Conservation (phyloP, 2,888 invertebrate genomes). For the Hemicrepidius hirtus region DNA sequence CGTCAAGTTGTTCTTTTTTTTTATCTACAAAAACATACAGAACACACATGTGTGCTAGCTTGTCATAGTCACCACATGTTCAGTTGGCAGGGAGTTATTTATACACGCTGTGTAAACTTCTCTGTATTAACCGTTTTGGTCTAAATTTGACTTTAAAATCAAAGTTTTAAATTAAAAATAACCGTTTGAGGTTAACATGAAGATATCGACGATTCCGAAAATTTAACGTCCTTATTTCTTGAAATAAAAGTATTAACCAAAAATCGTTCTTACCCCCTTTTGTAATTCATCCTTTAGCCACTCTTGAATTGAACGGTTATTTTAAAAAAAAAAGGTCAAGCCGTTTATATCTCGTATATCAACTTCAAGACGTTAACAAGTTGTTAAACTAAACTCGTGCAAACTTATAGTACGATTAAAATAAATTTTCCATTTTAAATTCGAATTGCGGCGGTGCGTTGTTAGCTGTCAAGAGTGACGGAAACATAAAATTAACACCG, state of each 20-base stretch:
- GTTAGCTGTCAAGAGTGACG: constrained; percentile 12
- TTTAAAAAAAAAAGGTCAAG: neutral
- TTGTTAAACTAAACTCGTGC: constrained; percentile 9
- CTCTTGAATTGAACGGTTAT: neutral
- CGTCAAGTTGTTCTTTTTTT: constrained; percentile 37
- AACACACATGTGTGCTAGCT: constrained; percentile 34
- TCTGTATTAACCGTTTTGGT: constrained; percentile 26
- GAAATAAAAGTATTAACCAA: neutral
- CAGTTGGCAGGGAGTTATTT: constrained; percentile 39
- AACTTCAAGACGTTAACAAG: constrained; percentile 15
- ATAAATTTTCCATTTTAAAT: constrained; percentile 19
- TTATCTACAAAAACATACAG: constrained; percentile 39
- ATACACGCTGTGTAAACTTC: constrained; percentile 42
- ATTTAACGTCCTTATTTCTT: neutral
- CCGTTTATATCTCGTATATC: constrained; percentile 6
- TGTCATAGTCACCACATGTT: constrained; percentile 38
- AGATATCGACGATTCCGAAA: neutral
- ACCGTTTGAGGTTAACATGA: neutral
- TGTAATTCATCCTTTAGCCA: too few species aligned
- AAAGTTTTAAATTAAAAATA: neutral
- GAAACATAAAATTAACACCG: constrained; percentile 2
- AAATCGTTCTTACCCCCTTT: too few species aligned
- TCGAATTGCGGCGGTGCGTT: neutral
- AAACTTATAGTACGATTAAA: constrained; percentile 5
- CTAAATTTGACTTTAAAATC: constrained; percentile 13